These are phyloP conservation scores for Pyrocephalus nanus DNA, from an alignment of 2,797 vertebrate species.

Conservation along the genomic window DNA sequence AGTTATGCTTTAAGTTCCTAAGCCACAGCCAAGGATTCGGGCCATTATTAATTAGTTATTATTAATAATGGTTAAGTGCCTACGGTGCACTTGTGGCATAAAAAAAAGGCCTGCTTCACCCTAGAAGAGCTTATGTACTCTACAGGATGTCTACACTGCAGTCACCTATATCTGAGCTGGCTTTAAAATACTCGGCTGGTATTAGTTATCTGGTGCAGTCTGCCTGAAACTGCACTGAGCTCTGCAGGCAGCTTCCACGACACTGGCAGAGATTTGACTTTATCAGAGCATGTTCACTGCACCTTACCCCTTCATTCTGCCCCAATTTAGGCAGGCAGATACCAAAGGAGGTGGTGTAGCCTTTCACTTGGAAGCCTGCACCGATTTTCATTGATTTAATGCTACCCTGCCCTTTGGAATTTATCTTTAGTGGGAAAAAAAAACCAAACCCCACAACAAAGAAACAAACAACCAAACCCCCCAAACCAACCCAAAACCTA, in stretches of 20 bases:
- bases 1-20: slow-evolving; percentile 16
- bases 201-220: neutral
- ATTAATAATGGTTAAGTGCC: slow-evolving; percentile 3
- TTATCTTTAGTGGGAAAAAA: neutral
- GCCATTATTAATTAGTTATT: slow-evolving; percentile 43
- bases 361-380: neutral
- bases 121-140: neutral
- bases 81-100: neutral
- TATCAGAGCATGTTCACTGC: neutral
- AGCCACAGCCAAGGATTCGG: slow-evolving; percentile 9
- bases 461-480: neutral
- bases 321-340: neutral
- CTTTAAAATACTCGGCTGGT: neutral
- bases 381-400: neutral
- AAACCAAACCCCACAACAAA: too few species aligned
- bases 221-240: neutral
- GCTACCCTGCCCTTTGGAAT: neutral
- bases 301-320: neutral
- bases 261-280: neutral
- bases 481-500: neutral
- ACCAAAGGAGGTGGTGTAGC: neutral
- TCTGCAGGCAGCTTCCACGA: neutral
- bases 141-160: neutral
- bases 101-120: neutral
- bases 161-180: neutral